These are phyloP conservation scores for Drosophila funebris DNA, from an alignment of 1,140 invertebrate genomes.

Conservation along the genomic window DNA sequence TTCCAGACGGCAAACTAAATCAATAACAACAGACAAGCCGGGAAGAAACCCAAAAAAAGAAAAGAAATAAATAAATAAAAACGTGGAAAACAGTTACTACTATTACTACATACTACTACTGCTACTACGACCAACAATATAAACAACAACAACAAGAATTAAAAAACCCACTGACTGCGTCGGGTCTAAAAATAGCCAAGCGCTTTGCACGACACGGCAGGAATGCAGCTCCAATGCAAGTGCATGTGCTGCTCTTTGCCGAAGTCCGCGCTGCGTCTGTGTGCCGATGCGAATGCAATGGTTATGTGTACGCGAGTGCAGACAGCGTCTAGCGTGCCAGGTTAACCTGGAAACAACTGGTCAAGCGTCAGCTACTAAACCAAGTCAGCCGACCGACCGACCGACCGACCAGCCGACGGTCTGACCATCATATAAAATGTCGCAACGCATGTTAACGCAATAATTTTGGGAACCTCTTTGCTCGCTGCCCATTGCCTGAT, in stretches of 20 bases:
- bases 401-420: constrained; percentile 25
- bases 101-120: neutral
- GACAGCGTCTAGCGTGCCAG: constrained; percentile 62
- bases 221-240: constrained; percentile 74
- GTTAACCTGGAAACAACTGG: constrained; percentile 37
- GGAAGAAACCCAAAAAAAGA: too few species aligned
- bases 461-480: constrained; percentile 39
- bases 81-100: constrained; percentile 19
- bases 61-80: constrained; percentile 1
- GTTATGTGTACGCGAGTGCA: constrained; percentile 47
- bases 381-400: neutral
- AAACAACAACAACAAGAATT: constrained; percentile 28
- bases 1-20: constrained; percentile 35
- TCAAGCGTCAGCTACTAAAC: too few species aligned
- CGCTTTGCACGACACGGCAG: constrained; percentile 56
- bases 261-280: neutral
- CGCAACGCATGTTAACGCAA: constrained; percentile 73
- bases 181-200: constrained; percentile 71
- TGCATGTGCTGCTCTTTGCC: constrained; percentile 45
- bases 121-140: neutral
- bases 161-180: constrained; percentile 72
- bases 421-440: constrained; percentile 65
- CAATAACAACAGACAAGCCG: constrained; percentile 40
- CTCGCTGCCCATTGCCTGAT: neutral
- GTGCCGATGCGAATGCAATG: neutral